Conservation (phyloP, 1,140 invertebrate genomes). For the Cyclargus thomasi region DNA sequence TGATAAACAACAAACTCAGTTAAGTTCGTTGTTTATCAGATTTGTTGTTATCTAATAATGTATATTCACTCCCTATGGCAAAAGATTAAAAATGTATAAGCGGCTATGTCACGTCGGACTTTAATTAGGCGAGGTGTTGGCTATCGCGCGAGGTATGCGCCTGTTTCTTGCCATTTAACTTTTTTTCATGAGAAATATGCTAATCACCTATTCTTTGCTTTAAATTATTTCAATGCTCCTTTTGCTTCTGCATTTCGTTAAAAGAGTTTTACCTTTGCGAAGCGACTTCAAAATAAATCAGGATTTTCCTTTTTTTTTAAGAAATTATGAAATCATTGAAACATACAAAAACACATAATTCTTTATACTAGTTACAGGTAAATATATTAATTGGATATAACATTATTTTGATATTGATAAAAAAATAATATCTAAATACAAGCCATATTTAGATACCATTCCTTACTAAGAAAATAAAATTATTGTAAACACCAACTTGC, state of each 20-base stretch:
- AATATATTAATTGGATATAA: too few relatives aligned
- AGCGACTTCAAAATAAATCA: neutral
- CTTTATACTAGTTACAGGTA: too few relatives aligned
- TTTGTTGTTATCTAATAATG: constrained; percentile 21
- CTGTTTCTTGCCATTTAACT: constrained; percentile 37
- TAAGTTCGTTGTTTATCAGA: constrained; percentile 21
- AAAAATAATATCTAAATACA: too few relatives aligned
- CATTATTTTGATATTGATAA: too few relatives aligned
- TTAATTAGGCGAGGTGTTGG: constrained; percentile 59
- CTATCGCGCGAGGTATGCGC: constrained; percentile 40
- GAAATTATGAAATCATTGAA: too few relatives aligned
- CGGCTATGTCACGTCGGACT: constrained; percentile 51
- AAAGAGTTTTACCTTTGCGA: neutral
- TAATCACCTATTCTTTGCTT: constrained; percentile 29
- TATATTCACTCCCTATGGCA: constrained; percentile 26
- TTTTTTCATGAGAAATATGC: constrained; percentile 27
- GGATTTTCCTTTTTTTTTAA: neutral
- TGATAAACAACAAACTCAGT: too few relatives aligned
- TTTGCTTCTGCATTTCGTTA: neutral
- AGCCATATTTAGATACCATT: too few relatives aligned
- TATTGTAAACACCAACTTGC: neutral
- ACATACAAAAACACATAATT: too few relatives aligned
- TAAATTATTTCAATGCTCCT: constrained; percentile 18
- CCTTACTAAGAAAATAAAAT: neutral
- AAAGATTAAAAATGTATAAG: constrained; percentile 63